These are phyloP conservation scores for Orycteropus afer DNA, from an alignment of 2,113 vertebrate species.

Conservation along the genomic window DNA sequence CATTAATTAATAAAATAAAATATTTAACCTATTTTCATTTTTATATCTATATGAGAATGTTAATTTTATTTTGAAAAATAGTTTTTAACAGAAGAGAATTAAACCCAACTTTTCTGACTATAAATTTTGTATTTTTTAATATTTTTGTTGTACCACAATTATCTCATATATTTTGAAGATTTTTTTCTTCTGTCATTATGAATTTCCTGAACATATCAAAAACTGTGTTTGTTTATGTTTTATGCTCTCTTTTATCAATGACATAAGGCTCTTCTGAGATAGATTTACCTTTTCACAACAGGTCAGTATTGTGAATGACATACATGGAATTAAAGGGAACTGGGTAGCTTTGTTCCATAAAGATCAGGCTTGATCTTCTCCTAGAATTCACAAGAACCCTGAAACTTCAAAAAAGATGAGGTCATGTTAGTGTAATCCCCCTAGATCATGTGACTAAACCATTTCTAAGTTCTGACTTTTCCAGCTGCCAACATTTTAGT, in stretches of 20 bases:
- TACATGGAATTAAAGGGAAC: fast-evolving
- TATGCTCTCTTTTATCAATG: background rate
- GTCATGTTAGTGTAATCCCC: background rate
- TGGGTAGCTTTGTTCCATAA: background rate
- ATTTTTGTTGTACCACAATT: background rate
- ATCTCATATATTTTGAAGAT: background rate
- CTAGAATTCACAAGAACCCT: background rate
- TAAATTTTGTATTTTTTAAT: background rate
- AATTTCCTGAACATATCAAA: background rate
- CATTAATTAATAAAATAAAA: no score
- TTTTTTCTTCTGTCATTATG: background rate
- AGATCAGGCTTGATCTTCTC: background rate
- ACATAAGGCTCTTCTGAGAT: background rate
- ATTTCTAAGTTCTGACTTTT: background rate
- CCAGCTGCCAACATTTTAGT: background rate
- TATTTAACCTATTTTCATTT: background rate
- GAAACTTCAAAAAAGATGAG: background rate
- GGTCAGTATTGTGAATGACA: background rate
- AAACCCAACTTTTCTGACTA: background rate
- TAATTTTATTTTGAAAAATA: background rate
- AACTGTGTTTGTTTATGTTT: background rate
- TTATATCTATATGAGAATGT: background rate
- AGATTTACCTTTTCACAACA: background rate
- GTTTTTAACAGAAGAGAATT: background rate
- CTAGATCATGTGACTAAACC: background rate